phyloP scores from a whole-genome alignment of 2,797 vertebrate species.

The Danio tinwini region DNA sequence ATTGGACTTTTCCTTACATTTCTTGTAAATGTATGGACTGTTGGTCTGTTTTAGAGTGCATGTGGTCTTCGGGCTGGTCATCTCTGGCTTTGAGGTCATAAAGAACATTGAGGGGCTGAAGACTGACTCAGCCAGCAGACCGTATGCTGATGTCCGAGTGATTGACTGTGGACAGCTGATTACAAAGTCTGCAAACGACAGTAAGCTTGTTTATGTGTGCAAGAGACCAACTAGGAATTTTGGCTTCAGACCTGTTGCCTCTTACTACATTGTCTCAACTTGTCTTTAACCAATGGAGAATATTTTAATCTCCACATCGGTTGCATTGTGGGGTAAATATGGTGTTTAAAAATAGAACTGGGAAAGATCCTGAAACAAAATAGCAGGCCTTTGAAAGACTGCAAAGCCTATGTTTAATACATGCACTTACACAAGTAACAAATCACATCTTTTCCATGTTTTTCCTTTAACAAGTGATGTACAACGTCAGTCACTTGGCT shows the following conservation, averaged over 20 bases:
- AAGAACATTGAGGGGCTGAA: slow-evolving; percentile 97
- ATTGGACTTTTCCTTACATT: background rate
- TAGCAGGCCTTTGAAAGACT: background rate
- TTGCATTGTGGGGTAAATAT: background rate
- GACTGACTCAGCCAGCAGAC: slow-evolving; percentile 93
- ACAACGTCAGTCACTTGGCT: background rate
- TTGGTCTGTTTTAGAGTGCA: slow-evolving; percentile 76
- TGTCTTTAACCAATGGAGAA: slow-evolving; percentile 1
- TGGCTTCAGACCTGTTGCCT: background rate
- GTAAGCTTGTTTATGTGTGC: slow-evolving; percentile 69
- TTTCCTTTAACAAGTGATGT: background rate
- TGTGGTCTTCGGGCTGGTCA: slow-evolving; percentile 95
- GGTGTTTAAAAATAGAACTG: slow-evolving; percentile 19
- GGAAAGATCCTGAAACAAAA: slow-evolving; percentile 9
- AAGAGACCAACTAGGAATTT: slow-evolving; percentile 8
- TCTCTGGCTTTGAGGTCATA: slow-evolving; percentile 97
- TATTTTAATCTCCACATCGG: background rate
- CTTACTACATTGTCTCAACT: slow-evolving; percentile 13
- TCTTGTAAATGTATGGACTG: background rate
- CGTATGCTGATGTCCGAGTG: slow-evolving; percentile 95
- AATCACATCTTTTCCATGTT: slow-evolving; percentile 4
- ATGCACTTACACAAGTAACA: background rate
- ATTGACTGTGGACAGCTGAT: slow-evolving; percentile 95
- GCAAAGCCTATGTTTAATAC: background rate
- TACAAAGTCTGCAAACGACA: slow-evolving; percentile 89